phyloP scores from a whole-genome alignment of 2,888 invertebrate genomes.

The Thymelicus acteon region DNA sequence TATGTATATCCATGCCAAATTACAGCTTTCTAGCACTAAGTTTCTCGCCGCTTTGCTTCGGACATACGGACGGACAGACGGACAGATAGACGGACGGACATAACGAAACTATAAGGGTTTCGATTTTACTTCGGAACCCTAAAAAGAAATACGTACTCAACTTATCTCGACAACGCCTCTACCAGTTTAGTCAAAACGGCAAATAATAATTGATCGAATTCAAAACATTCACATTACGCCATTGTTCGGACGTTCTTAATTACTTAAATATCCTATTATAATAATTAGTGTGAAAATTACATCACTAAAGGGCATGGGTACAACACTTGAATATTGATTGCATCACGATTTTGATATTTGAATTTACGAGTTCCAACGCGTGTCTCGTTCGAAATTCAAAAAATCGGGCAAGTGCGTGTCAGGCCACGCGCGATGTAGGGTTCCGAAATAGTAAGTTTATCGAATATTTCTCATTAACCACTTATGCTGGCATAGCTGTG shows the following conservation, averaged over 20 bases:
- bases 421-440: too few species aligned
- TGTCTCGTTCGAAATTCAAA: not conserved
- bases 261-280: constrained; percentile 21
- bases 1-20: too few species aligned
- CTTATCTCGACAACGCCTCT: not conserved
- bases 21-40: too few species aligned
- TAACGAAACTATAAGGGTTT: too few species aligned
- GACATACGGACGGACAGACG: too few species aligned
- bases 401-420: too few species aligned
- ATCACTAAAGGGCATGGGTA: constrained; percentile 3
- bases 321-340: constrained; percentile 24
- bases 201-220: constrained; percentile 22
- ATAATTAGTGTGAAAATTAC: constrained; percentile 33
- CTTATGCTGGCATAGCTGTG: too few species aligned
- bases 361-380: constrained; percentile 9
- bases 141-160: not conserved
- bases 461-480: too few species aligned
- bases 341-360: not conserved
- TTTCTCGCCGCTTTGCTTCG: too few species aligned
- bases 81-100: too few species aligned
- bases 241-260: constrained; percentile 21
- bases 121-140: not conserved
- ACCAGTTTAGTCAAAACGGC: not conserved
- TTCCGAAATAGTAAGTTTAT: too few species aligned
- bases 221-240: constrained; percentile 9